phyloP scores from a whole-genome alignment of 1,140 invertebrate species.

The Drosophila lowei region DNA sequence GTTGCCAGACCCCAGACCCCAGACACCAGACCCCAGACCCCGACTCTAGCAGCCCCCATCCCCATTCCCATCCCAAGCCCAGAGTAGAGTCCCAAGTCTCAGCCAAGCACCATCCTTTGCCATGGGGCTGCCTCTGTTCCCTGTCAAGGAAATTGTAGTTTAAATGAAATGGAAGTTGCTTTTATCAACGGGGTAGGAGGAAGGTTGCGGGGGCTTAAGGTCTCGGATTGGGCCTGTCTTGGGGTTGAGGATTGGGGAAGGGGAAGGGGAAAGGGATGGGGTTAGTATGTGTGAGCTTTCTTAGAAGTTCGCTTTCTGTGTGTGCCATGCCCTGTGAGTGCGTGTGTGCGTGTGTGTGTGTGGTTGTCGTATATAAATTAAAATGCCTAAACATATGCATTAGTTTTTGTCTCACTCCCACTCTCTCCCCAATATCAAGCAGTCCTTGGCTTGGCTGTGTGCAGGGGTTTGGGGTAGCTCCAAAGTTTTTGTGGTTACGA shows the following conservation, averaged over 20 bases:
- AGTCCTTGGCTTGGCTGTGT: conserved; percentile 22
- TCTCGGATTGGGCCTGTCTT: conserved; percentile 20
- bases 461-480: conserved; percentile 40
- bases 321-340: conserved; percentile 15
- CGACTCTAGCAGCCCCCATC: background rate
- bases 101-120: conserved; percentile 27
- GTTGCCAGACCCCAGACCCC: background rate
- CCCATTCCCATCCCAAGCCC: conserved; percentile 5
- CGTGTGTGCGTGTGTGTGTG: conserved; percentile 4
- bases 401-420: conserved; percentile 74
- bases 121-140: conserved; percentile 63
- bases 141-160: conserved; percentile 82
- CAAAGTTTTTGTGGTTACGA: conserved; percentile 80
- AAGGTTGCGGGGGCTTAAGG: conserved; percentile 14
- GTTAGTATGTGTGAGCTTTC: conserved; percentile 62
- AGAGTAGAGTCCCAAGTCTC: conserved; percentile 8
- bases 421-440: conserved; percentile 22
- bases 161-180: conserved; percentile 82
- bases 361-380: conserved; percentile 76
- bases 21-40: conserved; percentile 8
- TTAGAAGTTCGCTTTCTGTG: conserved; percentile 54
- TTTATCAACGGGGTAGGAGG: conserved; percentile 71
- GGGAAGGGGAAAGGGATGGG: conserved; percentile 19
- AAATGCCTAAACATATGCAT: conserved; percentile 82
- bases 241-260: conserved; percentile 10